Percentiles rank a stretch among this genome's conserved stretches.
phyloP scores from a whole-genome alignment of 2,888 invertebrate genomes.

The Proisotoma minuta region DNA sequence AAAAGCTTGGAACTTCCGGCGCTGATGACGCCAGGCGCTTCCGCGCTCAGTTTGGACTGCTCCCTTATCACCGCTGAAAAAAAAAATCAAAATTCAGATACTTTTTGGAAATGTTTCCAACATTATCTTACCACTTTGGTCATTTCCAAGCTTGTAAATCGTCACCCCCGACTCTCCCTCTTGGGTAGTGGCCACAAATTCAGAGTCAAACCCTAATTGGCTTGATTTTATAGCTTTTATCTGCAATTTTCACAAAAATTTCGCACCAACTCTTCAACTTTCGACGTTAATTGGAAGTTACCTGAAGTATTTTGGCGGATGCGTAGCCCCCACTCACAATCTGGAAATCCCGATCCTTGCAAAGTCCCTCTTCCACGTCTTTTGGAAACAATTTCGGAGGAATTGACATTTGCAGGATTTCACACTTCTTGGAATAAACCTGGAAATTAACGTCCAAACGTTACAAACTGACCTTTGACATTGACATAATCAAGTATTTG shows the following conservation, averaged over 20 bases:
- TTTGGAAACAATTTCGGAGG: constrained; percentile 42
- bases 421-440: constrained; percentile 42
- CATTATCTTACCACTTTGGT: constrained; percentile 36
- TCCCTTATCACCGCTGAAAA: constrained; percentile 28
- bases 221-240: constrained; percentile 26
- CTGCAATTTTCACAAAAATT: constrained; percentile 17
- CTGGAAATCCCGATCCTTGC: constrained; percentile 46
- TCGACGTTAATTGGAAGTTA: constrained; percentile 7
- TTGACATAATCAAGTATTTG: too few relatives aligned
- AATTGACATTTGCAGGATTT: constrained; percentile 42
- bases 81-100: too few relatives aligned
- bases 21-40: too few relatives aligned
- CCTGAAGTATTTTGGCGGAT: constrained; percentile 35
- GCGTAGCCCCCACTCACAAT: constrained; percentile 46
- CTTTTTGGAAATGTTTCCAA: not conserved
- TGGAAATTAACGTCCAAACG: too few relatives aligned
- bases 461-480: too few relatives aligned
- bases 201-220: not conserved
- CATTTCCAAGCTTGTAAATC: constrained; percentile 43
- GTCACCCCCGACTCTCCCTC: constrained; percentile 29
- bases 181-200: constrained; percentile 32
- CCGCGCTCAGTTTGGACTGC: constrained; percentile 15
- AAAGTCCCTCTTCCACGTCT: constrained; percentile 43
- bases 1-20: too few relatives aligned
- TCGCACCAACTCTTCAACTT: not conserved